Evolutionary conservation across 2,888 invertebrate genomes (phyloP), one percentile per base, ranked within the genome.

Genomic region (Calliphora vomitoria): DNA sequence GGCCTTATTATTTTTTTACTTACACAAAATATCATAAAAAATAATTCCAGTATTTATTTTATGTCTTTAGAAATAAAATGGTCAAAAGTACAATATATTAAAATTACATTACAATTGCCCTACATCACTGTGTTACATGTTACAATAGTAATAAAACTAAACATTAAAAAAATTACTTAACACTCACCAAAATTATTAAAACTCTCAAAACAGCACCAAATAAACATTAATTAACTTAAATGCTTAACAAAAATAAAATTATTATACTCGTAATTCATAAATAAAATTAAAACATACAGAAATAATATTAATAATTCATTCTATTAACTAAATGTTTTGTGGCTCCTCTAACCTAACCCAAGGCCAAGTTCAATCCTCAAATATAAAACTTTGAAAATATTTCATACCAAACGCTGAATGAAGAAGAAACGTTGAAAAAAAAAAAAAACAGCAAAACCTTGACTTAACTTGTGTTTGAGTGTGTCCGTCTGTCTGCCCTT

Each of bases 341-440:
- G 60, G 50, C 50, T 66, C 41, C 60, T 78, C 58, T 58, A 74
- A 78, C 76, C 72, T 84, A 4, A 66, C 55, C 58, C 84, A 87
- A 87, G 84, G 87, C 78, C 84, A 87, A 85, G 81, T 74, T 74
- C 78, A 84, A 84, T 44, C 38, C 71, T 50, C 47, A 75, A 53
- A 80, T 72, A 47, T 25, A 55, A 72, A 86, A 72, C 11, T 55
- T 31, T 64, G 15, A 60, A 38, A 58, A 38, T 35, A 20, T 50
- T 31, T 60, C 47, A 55, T 20, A 55, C 72, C 0, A 35, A 44
- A 25, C 25, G 25, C 25, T 2, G 15, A 47, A 50, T 20, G 11
- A 11, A 82, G 38, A 68, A 68, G 75, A 50, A 69, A 60, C 31
- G 1, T 38, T 60, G 13, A 64, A 50, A 6, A 20, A 47, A 13